Percentiles rank a stretch among this genome's conserved stretches.
Conservation (phyloP, 2,888 invertebrate genomes). For the Amphipoea lucens region DNA sequence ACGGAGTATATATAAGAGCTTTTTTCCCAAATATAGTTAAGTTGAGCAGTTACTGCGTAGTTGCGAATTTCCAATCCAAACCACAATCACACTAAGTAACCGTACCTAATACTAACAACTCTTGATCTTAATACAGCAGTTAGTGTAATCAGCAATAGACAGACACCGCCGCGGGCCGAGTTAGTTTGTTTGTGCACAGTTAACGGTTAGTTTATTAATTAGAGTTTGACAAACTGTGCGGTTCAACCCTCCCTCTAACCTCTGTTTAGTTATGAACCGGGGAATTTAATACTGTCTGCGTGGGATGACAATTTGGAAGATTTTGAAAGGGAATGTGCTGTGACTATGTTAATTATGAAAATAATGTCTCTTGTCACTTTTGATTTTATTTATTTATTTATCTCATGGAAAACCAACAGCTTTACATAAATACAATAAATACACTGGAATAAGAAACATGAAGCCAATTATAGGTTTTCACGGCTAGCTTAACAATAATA, state of each 20-base stretch:
- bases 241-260: slow-evolving; percentile 64
- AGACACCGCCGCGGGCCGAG: slow-evolving; percentile 65
- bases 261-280: slow-evolving; percentile 61
- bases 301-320: slow-evolving; percentile 44
- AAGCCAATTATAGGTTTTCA: no score
- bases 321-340: no score
- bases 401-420: no score
- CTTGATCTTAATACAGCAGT: slow-evolving; percentile 45
- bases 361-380: neutral
- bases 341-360: neutral
- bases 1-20: neutral
- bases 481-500: no score
- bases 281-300: slow-evolving; percentile 52
- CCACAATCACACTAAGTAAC: slow-evolving; percentile 9
- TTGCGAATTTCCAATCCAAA: neutral
- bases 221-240: slow-evolving; percentile 84
- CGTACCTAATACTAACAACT: slow-evolving; percentile 6
- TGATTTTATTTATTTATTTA: no score
- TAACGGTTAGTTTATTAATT: slow-evolving; percentile 80
- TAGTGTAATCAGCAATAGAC: slow-evolving; percentile 56
- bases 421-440: no score
- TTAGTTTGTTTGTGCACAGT: slow-evolving; percentile 68
- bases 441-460: no score
- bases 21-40: neutral
- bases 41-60: neutral